These are phyloP conservation scores for Temnothorax rugatulus DNA, from an alignment of 2,888 invertebrate genomes.

Conservation along the genomic window DNA sequence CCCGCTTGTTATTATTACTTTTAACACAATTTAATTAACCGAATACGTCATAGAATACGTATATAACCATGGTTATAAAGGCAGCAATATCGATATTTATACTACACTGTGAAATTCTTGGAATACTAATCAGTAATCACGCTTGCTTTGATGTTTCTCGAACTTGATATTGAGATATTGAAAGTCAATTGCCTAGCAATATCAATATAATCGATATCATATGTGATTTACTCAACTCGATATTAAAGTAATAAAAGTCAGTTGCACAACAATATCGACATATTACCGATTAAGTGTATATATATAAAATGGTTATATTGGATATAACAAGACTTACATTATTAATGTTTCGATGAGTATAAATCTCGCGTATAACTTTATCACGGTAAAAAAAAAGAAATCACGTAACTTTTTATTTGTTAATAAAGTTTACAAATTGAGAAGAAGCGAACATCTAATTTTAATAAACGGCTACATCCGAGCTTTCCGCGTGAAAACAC, in stretches of 20 bases:
- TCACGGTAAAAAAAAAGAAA: not conserved
- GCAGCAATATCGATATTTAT: not conserved
- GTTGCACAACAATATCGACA: conserved; percentile 3
- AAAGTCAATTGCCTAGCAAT: not conserved
- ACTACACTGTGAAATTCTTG: not conserved
- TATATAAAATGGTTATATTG: not conserved
- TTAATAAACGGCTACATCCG: conserved; percentile 1
- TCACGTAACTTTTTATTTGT: not conserved
- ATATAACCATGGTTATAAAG: not conserved
- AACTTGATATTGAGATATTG: conserved; percentile 15
- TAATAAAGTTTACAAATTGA: not conserved
- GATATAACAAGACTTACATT: not conserved
- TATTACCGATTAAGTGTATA: conserved; percentile 7
- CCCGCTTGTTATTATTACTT: not conserved
- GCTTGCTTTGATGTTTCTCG: not conserved
- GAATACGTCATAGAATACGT: not conserved
- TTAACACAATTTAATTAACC: not conserved
- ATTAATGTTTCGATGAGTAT: not conserved
- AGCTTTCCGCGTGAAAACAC: not conserved
- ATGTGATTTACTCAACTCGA: not conserved
- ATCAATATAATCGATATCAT: conserved; percentile 10
- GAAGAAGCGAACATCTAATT: not conserved
- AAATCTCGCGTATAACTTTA: not conserved
- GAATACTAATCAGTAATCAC: not conserved
- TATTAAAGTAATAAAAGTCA: conserved; percentile 24